Evolutionary conservation across 64 coral and sea anemone genomes (phyloP).

Genomic region (Montipora efflorescens): DNA sequence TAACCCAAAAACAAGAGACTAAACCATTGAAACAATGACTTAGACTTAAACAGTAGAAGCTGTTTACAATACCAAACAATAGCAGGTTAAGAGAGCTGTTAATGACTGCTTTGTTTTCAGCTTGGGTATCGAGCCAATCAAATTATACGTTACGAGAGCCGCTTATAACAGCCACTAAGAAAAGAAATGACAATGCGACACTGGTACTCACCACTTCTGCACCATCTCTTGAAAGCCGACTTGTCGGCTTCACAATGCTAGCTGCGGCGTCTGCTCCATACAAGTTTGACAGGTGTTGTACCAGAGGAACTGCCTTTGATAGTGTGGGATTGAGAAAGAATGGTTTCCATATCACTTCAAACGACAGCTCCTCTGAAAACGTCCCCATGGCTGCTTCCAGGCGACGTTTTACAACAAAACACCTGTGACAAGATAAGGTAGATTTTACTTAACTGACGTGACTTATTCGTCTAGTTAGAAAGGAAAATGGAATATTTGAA

Average conservation of each 20-base stretch:
- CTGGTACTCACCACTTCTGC: conserved; percentile 47
- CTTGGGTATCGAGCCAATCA: too few relatives aligned
- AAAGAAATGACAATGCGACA: too few relatives aligned
- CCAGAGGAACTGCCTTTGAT: conserved; percentile 72
- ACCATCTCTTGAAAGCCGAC: conserved; percentile 73
- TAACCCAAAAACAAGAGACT: too few relatives aligned
- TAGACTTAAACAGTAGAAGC: too few relatives aligned
- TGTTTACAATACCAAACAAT: too few relatives aligned
- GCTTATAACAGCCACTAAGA: too few relatives aligned
- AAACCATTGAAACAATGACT: too few relatives aligned
- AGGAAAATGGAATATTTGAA: too few relatives aligned
- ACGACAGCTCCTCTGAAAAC: conserved; percentile 77
- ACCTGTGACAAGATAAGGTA: neutral
- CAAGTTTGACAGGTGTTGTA: conserved; percentile 73
- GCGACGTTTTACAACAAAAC: conserved; percentile 69
- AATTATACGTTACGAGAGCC: too few relatives aligned
- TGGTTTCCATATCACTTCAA: conserved; percentile 92
- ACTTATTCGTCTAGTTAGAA: neutral
- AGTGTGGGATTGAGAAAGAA: conserved; percentile 86
- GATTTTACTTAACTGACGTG: neutral
- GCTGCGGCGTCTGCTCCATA: conserved; percentile 78
- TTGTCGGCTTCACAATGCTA: conserved; percentile 40
- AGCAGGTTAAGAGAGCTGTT: too few relatives aligned
- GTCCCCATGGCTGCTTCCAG: conserved; percentile 87
- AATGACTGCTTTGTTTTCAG: too few relatives aligned